Percentiles rank a stretch among this genome's conserved stretches.
Conservation (phyloP, 2,797 vertebrate species). For the Momotus momota region DNA sequence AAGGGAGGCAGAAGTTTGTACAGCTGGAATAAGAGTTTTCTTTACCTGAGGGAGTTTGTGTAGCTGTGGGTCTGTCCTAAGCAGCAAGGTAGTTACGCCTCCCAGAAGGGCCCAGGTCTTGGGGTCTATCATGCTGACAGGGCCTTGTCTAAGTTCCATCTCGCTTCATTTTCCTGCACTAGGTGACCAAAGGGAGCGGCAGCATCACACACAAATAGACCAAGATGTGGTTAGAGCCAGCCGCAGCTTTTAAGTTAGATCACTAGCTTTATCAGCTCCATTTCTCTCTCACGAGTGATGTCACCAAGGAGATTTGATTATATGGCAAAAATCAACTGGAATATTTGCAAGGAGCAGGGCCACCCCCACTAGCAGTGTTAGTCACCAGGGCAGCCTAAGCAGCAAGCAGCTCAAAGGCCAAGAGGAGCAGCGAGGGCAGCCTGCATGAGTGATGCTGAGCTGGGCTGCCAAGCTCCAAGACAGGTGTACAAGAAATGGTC, state of each 20-base stretch:
- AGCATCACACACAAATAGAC: background rate
- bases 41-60: background rate
- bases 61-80: background rate
- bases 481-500: background rate
- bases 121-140: background rate
- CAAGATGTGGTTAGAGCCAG: background rate
- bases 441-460: background rate
- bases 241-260: background rate
- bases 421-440: background rate
- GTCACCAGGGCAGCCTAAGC: background rate
- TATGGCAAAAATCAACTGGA: background rate
- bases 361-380: fast-evolving
- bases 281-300: background rate
- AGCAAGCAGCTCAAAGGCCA: background rate
- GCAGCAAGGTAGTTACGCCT: background rate
- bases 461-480: background rate
- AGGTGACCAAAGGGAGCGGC: background rate
- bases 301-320: background rate
- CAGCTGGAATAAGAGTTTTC: fast-evolving
- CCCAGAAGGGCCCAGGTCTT: background rate
- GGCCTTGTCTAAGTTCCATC: background rate
- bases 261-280: background rate
- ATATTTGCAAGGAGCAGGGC: background rate
- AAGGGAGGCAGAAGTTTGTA: background rate
- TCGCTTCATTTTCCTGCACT: fast-evolving